Evolutionary conservation across 2,113 vertebrate genomes (phyloP), one percentile per base, ranked within the genome.

Genomic region (Atractosteus spatula): DNA sequence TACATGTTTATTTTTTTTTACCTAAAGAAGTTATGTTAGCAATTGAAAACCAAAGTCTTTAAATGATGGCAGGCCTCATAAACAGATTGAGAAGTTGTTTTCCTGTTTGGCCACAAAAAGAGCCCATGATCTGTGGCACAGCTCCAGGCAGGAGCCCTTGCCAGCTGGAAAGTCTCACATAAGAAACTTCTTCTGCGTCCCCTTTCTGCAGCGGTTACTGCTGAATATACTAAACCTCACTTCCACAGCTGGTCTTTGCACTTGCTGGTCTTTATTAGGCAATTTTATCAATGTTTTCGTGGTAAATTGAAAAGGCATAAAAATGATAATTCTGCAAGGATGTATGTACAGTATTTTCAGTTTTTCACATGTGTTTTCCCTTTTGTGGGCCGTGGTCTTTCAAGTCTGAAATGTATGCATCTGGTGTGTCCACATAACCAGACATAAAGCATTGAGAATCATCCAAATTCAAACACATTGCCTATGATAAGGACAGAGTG

Each of bases 161-260:
- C 16, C 41, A 51, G n/a, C 8, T 47, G n/a, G 12, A 16, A 71
- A 71, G 41, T 44, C 13, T 16, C 0, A 69, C 41, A 55, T 63
- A 72, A 68, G 29, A 56, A 63, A 56, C 63, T 41, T 44, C 47
- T 42, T 4, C 0, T 47, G 56, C 16, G 55, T 59, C 74, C 64
- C 55, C 12, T 59, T 16, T n/a, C 8, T 69, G n/a, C 16, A 47
- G 5, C 68, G 14, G 69, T 74, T 56, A 41, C 67, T 70, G 73
- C 72, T 62, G 42, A 44, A 5, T n/a, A 57, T 3, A 59, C 41
- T 69, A 6, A 44, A 57, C 55, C 55, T 71, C 16, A 42, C 10
- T 61, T 7, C 61, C 11, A 16, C 56, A 29, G 47, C 47, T 51
- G 5, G 5, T 51, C 5, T 51, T 2, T 51, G 47, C 47, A 7